Evolutionary conservation across 2,888 invertebrate species (phyloP), one percentile per base, ranked within the genome.

Genomic region (Hyles lineata): DNA sequence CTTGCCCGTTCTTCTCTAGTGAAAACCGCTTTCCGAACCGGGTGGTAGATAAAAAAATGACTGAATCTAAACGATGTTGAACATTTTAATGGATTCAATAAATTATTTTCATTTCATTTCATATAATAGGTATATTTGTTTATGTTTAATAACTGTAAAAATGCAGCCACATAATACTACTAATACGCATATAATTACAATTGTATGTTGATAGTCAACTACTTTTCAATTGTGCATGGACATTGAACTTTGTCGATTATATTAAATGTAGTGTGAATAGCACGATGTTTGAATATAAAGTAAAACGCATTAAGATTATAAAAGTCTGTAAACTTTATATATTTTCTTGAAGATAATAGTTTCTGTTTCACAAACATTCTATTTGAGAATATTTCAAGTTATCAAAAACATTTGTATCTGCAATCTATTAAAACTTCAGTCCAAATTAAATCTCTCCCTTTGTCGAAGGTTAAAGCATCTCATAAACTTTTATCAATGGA

Each of bases 291-390:
- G 19, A 55, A 55, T 55, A n/a, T 7, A 55, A 55, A 55, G 55
- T 55, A n/a, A 55, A 55, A 55, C 55, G n/a, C 55, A 55, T 55
- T 55, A 6, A 43, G 11, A 63, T 21, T 63, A 8, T 21, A 63
- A 35, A 63, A 67, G 23, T 43, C 63, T 67, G 63, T 21, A 67
- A 67, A 67, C 63, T 67, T 67, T 21, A n/a, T 7, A 43, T 67
- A 67, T 43, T 23, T 63, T 23, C 6, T 23, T 67, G 43, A 4
- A 67, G 43, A 67, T 67, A 43, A 67, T 43, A 67, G 43, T 43
- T 43, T 43, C 15, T 67, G 15, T 67, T 67, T 67, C 32, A 43
- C 43, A 50, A 35, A 67, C 23, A 67, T 43, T n/a, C 5, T 17
- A 67, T 62, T 62, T 29, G 23, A 60, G 60, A 29, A 23, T 67